Evolutionary conservation across 2,888 invertebrate genomes (phyloP), one percentile per base, ranked within the genome.

Genomic region (Sepiola atlantica): DNA sequence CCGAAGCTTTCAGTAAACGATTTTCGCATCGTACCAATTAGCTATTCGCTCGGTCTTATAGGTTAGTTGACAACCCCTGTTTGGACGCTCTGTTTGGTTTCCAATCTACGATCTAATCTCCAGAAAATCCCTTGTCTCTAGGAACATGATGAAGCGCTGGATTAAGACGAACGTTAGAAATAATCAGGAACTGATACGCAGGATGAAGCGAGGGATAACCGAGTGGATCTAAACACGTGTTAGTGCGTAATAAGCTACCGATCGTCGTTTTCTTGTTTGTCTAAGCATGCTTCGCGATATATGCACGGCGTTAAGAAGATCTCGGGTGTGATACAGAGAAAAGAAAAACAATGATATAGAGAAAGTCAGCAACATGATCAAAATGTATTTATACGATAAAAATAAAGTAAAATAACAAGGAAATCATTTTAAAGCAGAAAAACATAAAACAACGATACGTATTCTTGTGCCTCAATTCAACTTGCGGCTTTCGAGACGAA

Each of bases 21-120:
- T n/a, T 77, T n/a, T 6, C 77, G 32, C 32, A 32, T 77, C n/a
- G 32, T n/a, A 77, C n/a, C n/a, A 77, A 77, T 77, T 77, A 77
- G 77, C n/a, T 32, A n/a, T 12, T 14, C n/a, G 32, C 16, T n/a
- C n/a, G n/a, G n/a, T n/a, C 16, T 77, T 16, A 77, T 32, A n/a
- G 77, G 12, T 77, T 77, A 77, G 77, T 77, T 77, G n/a, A 12
- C 77, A 77, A n/a, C n/a, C 77, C 12, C 16, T 77, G n/a, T n/a
- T n/a, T 16, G 77, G n/a, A 32, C n/a, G n/a, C 12, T 77, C 1
- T 16, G 14, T 3, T 14, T 16, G n/a, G 32, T 77, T 77, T 77
- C 77, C 77, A 77, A 77, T n/a, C 77, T 77, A n/a, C n/a, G 77
- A 77, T 77, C n/a, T 77, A 77, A 77, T 77, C 77, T 32, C 77